Evolutionary conservation across 1,140 invertebrate species (phyloP), one percentile per base, ranked within the genome.

Genomic region (Drosophila kohkoa): DNA sequence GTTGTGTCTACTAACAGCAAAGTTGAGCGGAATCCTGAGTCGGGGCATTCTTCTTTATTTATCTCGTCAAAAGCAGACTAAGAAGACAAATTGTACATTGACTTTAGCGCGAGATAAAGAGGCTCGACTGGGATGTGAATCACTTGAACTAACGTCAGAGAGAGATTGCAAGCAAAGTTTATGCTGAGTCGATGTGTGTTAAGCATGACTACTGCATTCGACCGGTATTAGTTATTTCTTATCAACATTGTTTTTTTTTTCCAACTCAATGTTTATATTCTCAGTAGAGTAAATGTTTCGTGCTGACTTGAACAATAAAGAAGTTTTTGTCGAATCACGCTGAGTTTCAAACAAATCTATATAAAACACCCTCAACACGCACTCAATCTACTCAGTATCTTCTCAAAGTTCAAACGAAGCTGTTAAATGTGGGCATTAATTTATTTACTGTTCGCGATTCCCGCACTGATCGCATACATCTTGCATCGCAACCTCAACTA

Each of bases 401-500:
- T 1, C 10, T 38, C 11, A 30, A 54, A 30, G 25, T 16, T 35
- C 15, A 41, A 8, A 10, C 8, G 11, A 46, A 30, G 25, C 38
- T 8, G 11, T 15, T 55, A n/a, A 32, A 66, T 66, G 63, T 13
- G 13, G 5, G 1, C 54, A 13, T n/a, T 66, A 8, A 35, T 66
- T 1, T 66, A 66, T 46, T 46, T 66, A 11, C 5, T 68, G 45
- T 13, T 46, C 13, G 45, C 10, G 2, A 76, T 82, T 51, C 65
- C 63, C 1, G 63, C 75, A 7, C 7, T 77, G 3, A 6, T 75
- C n/a, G 60, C 43, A 3, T 82, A n/a, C n/a, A 69, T 11, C 5
- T 58, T 54, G 46, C 52, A 62, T 41, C 62, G 59, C 3, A 45
- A 60, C 7, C 46, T 78, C 8, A 74, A n/a, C n/a, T 89, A 88